These are phyloP conservation scores for Xerus rutilus DNA, from an alignment of 2,797 vertebrate species.

Conservation along the genomic window DNA sequence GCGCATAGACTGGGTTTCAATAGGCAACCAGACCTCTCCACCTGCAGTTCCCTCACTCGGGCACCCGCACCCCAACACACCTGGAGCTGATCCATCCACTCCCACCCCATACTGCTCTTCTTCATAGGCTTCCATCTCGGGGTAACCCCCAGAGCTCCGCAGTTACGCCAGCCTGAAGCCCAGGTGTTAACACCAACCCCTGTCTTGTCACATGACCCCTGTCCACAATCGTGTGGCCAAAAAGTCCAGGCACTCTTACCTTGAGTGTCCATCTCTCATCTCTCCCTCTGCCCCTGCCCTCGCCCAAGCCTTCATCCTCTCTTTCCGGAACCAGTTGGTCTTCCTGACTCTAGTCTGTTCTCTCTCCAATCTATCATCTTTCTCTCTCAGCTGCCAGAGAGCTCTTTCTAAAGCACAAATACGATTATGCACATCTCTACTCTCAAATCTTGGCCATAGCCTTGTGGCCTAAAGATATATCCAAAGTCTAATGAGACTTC, in stretches of 20 bases:
- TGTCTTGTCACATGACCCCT: background rate
- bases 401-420: slow-evolving; percentile 82
- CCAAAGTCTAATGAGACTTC: slow-evolving; percentile 69
- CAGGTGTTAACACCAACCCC: background rate
- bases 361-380: slow-evolving; percentile 77
- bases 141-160: background rate
- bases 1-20: background rate
- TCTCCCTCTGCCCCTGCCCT: background rate
- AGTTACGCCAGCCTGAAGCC: background rate
- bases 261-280: background rate
- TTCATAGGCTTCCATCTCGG: background rate
- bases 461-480: slow-evolving; percentile 73
- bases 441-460: slow-evolving; percentile 75
- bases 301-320: background rate
- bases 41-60: background rate
- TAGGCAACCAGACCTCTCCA: background rate
- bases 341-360: slow-evolving; percentile 81
- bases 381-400: slow-evolving; percentile 74
- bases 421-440: slow-evolving; percentile 79
- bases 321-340: slow-evolving; percentile 75
- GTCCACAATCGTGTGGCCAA: background rate
- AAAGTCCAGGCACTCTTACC: background rate
- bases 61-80: background rate
- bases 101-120: background rate
- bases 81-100: background rate